Evolutionary conservation across 2,797 vertebrate species (phyloP), one percentile per base, ranked within the genome.

Genomic region (Semaprochilodus insignis): DNA sequence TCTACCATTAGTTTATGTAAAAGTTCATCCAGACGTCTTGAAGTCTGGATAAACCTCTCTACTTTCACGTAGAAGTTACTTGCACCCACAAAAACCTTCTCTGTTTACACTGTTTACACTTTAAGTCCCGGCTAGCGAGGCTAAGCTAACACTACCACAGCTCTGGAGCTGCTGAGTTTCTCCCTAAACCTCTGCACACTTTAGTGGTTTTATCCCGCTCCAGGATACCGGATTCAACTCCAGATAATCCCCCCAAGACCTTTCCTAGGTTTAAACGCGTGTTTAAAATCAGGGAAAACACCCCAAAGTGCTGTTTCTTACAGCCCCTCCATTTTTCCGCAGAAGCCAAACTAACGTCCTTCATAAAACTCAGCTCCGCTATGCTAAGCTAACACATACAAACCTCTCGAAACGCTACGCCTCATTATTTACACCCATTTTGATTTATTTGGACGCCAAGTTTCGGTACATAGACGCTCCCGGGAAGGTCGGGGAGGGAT

Each of bases 71-170:
- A 27, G 8, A 44, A 8, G 17, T 27, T 40, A 21, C 17, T 19
- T 19, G 7, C 65, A 70, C 67, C 48, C 21, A 21, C 11, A 6
- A 59, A 74, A 54, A 10, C 15, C 27, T 11, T 7, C 44, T 15
- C 21, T 76, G 74, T 76, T 76, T 48, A 27, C 34, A 36, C 21
- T 76, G 74, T 76, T 76, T 48, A 48, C 34, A 27, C 40, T 48
- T 44, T 40, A 15, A n/a, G 57, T 48, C 57, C 74, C 57, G 74
- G n/a, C 14, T 4, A 16, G 15, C 34, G 17, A 27, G 19, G 52
- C 52, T 74, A 74, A 59, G 27, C 55, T 40, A 74, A 59, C 14
- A 7, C 31, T 21, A 31, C 21, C 15, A 60, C 17, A 23, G 19
- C 6, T 27, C 16, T 55, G 60, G 19, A 5, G 25, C 54, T 55